phyloP scores from a whole-genome alignment of 1,140 invertebrate genomes.

The Episyrphus balteatus region DNA sequence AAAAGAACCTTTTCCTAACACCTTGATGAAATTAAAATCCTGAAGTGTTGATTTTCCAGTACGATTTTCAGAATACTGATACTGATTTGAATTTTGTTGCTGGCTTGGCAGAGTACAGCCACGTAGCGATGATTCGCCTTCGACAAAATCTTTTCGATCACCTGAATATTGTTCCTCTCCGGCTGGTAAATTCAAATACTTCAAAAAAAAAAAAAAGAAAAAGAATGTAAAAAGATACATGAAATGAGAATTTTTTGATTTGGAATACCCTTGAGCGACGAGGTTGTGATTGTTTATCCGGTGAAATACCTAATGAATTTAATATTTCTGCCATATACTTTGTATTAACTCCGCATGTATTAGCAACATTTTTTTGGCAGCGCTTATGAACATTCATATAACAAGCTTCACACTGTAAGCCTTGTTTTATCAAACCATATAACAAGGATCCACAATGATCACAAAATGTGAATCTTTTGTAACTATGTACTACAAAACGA shows the following conservation, averaged over 20 bases:
- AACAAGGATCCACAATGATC: slow-evolving; percentile 89
- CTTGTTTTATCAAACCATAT: slow-evolving; percentile 94
- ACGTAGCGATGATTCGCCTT: slow-evolving; percentile 23
- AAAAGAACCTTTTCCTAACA: slow-evolving; percentile 98
- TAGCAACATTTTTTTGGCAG: slow-evolving; percentile 97
- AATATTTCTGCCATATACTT: slow-evolving; percentile 92
- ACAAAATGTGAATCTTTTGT: slow-evolving; percentile 97
- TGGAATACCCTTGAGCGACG: slow-evolving; percentile 57
- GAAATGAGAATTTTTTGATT: background rate
- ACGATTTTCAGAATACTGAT: slow-evolving; percentile 32
- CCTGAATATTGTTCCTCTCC: slow-evolving; percentile 39
- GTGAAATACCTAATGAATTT: slow-evolving; percentile 80
- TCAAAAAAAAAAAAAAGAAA: background rate
- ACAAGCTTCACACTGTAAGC: slow-evolving; percentile 94
- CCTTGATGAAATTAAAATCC: slow-evolving; percentile 94
- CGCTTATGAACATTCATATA: slow-evolving; percentile 97
- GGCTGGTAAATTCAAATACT: slow-evolving; percentile 42
- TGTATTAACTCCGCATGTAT: slow-evolving; percentile 97
- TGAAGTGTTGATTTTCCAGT: slow-evolving; percentile 58
- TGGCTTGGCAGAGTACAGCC: slow-evolving; percentile 22
- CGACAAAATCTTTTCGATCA: slow-evolving; percentile 18
- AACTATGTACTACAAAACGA: slow-evolving; percentile 85
- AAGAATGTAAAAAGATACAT: background rate
- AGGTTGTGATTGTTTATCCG: slow-evolving; percentile 66
- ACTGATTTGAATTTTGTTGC: slow-evolving; percentile 19